Base-by-base conservation (phyloP, 2,113 vertebrate genomes). In the Ctenodactylus gundi region DNA sequence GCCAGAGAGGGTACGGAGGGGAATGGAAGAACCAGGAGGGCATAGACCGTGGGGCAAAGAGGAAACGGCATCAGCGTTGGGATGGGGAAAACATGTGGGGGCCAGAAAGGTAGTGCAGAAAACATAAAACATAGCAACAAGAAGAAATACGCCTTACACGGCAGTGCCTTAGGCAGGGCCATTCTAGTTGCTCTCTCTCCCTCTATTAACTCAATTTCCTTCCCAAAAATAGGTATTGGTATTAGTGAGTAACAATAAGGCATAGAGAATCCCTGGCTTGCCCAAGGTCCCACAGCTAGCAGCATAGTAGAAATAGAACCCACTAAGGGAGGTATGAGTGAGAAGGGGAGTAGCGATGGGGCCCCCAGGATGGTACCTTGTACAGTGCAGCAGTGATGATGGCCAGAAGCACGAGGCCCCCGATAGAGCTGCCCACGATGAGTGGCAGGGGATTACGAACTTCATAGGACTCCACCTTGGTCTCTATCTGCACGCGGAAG, bases 401-500 rank as follows among this genome's bases (percentile, higher is more conserved):
- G 8, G 94, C 97, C 91, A 98, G 67, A 12, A 98, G 97, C 62
- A 97, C 58, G 57, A 98, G 83, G 0, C 98, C 98, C 10, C 97
- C 98, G 0, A 96, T 27, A 0, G 96, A 97, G 90, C 98, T 98
- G 49, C 98, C 97, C 86, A 97, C 88, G 0, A 98, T 97, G 21
- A 98, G 91, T 0, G 96, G 97, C 0, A 98, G 0, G 21, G 93
- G 94, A 60, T 97, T 55, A 17, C 92, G 58, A 58, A 96, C 60
- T 46, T 85, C 36, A 4, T 58, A 68, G 0, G 20, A 64, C 55
- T 98, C 97, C 55, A 98, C 96, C 73, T 94, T 96, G 34, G 97
- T 97, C 88, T 97, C 65, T 4, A 80, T 92, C 98, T 98, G 81
- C 3, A 29, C 36, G 29, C 65, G 34, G 23, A 34, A 73, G 39